Percentiles rank a stretch among this genome's conserved stretches.
Conservation (phyloP, 2,113 vertebrate species). For the Etheostoma spectabile region DNA sequence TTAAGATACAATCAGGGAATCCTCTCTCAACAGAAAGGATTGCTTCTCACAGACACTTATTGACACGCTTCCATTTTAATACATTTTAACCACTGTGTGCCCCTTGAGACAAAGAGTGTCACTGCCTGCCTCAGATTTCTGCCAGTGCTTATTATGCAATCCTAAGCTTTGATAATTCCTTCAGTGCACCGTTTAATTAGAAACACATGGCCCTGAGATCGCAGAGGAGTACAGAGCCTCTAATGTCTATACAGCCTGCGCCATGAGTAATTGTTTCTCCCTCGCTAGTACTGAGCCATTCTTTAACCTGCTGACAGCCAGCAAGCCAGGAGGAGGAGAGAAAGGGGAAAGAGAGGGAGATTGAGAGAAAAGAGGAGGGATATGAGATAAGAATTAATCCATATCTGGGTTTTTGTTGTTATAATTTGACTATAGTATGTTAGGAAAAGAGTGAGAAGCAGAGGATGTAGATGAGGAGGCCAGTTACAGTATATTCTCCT, state of each 20-base stretch:
- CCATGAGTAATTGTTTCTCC: slow-evolving; percentile 81
- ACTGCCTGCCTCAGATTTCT: slow-evolving; percentile 59
- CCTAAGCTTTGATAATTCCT: slow-evolving; percentile 76
- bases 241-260: slow-evolving; percentile 72
- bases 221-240: slow-evolving; percentile 67
- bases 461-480: slow-evolving; percentile 29
- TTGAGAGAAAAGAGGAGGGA: slow-evolving; percentile 21
- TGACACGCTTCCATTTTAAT: slow-evolving; percentile 63
- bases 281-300: slow-evolving; percentile 70
- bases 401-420: slow-evolving; percentile 40
- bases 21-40: not conserved
- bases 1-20: slow-evolving; percentile 1
- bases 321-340: slow-evolving; percentile 56
- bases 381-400: slow-evolving; percentile 31
- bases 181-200: slow-evolving; percentile 74
- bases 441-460: slow-evolving; percentile 10
- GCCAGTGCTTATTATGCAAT: slow-evolving; percentile 77
- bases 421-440: slow-evolving; percentile 19
- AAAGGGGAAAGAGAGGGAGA: slow-evolving; percentile 36
- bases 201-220: slow-evolving; percentile 77
- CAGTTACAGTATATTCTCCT: slow-evolving; percentile 8
- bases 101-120: slow-evolving; percentile 71
- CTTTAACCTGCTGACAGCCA: slow-evolving; percentile 79
- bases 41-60: slow-evolving; percentile 42
- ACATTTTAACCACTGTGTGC: slow-evolving; percentile 50